These are phyloP conservation scores for Proisotoma minuta DNA, from an alignment of 2,888 invertebrate species.

Conservation along the genomic window DNA sequence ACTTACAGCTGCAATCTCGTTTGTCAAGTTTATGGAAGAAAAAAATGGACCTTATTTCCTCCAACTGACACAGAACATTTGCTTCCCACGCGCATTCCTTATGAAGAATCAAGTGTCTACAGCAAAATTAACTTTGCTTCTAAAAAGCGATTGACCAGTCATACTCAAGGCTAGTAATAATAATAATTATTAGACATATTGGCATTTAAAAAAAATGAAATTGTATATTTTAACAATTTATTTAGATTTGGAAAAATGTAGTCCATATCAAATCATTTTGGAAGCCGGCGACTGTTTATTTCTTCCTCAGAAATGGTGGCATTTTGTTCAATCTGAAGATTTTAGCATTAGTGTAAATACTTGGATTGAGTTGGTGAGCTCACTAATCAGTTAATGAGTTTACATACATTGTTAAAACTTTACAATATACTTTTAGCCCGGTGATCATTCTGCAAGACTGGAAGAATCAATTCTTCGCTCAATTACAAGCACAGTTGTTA, in stretches of 20 bases:
- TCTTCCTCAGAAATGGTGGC: slow-evolving; percentile 95
- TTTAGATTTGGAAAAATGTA: slow-evolving; percentile 35
- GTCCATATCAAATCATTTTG: slow-evolving; percentile 51
- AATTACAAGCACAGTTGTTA: slow-evolving; percentile 55
- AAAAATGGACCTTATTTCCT: slow-evolving; percentile 87
- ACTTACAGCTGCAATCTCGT: slow-evolving; percentile 91
- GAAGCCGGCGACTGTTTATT: slow-evolving; percentile 80
- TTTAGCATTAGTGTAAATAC: slow-evolving; percentile 64
- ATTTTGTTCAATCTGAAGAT: slow-evolving; percentile 74
- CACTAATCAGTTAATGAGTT: not conserved
- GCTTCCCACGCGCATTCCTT: slow-evolving; percentile 79
- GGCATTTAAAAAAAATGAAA: slow-evolving; percentile 36
- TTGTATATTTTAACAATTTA: slow-evolving; percentile 55
- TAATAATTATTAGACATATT: not conserved
- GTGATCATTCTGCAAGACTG: slow-evolving; percentile 56
- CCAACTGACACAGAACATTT: slow-evolving; percentile 64
- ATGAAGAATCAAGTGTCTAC: slow-evolving; percentile 93
- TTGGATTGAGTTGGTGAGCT: slow-evolving; percentile 67
- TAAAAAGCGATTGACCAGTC: slow-evolving; percentile 7
- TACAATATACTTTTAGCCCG: slow-evolving; percentile 49
- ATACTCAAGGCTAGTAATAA: slow-evolving; percentile 21
- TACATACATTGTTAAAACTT: not conserved
- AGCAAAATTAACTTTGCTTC: slow-evolving; percentile 68
- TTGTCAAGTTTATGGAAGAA: slow-evolving; percentile 83
- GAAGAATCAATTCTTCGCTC: slow-evolving; percentile 65